Conservation (phyloP, 2,888 invertebrate genomes). For the Mactromeris polynyma region DNA sequence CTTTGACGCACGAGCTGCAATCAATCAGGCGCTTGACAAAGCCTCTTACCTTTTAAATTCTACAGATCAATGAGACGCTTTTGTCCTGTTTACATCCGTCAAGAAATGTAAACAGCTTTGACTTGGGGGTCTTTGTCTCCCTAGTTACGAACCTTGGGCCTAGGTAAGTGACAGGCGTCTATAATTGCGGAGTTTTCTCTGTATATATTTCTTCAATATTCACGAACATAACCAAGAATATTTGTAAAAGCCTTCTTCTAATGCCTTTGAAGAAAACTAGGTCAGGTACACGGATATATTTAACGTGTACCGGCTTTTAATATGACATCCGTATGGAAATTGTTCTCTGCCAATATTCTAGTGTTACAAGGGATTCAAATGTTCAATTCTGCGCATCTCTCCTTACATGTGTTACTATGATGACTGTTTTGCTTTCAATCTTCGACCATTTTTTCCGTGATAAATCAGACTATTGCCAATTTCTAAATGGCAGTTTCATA, state of each 20-base stretch:
- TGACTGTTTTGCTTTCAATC: too few species aligned
- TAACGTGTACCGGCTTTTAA: too few species aligned
- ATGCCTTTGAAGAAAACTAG: neutral
- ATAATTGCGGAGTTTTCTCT: neutral
- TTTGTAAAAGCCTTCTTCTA: neutral
- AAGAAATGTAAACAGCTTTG: conserved; percentile 32
- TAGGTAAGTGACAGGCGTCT: neutral
- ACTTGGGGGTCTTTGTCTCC: conserved; percentile 22
- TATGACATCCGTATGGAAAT: too few species aligned
- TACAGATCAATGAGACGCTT: conserved; percentile 23
- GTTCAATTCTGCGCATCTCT: too few species aligned
- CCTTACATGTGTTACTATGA: too few species aligned
- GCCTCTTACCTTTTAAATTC: conserved; percentile 21
- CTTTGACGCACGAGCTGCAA: conserved; percentile 31
- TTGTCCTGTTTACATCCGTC: conserved; percentile 24
- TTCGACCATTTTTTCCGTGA: too few species aligned
- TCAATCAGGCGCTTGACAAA: conserved; percentile 30
- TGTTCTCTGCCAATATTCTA: too few species aligned
- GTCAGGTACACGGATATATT: neutral
- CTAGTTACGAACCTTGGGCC: conserved; percentile 22
- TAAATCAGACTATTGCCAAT: too few species aligned
- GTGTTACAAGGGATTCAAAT: too few species aligned
- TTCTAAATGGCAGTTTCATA: too few species aligned
- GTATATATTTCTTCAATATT: neutral
- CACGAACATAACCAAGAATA: neutral